phyloP scores from a whole-genome alignment of 2,113 vertebrate genomes.

The Cephalopholis sonnerati region DNA sequence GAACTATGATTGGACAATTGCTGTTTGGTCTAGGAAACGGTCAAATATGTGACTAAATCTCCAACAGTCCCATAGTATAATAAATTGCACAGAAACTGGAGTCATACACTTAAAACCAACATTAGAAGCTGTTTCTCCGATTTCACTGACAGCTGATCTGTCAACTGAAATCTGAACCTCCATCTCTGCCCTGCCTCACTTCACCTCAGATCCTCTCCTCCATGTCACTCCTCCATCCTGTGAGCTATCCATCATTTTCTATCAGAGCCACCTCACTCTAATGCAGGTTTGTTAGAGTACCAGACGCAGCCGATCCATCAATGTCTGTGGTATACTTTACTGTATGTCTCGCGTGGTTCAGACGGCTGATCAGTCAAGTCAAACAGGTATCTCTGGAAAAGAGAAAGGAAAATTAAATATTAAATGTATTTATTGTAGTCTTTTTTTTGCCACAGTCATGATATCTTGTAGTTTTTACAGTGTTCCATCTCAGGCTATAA shows the following conservation, averaged over 20 bases:
- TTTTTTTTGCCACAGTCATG: neutral
- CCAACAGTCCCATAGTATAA: too few relatives aligned
- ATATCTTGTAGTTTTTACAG: too few relatives aligned
- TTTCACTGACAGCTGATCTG: slow-evolving; percentile 25
- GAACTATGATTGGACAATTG: neutral
- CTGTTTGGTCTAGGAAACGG: neutral
- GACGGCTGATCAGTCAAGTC: slow-evolving; percentile 2
- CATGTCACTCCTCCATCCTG: slow-evolving; percentile 32
- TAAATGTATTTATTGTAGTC: neutral
- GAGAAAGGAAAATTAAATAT: neutral
- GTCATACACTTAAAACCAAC: neutral
- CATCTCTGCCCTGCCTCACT: slow-evolving; percentile 35
- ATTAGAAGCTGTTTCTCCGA: neutral
- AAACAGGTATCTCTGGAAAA: neutral
- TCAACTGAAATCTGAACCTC: slow-evolving; percentile 42
- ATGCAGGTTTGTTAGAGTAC: slow-evolving; percentile 38
- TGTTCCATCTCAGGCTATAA: neutral
- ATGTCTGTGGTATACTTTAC: slow-evolving; percentile 19
- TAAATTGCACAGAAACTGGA: neutral
- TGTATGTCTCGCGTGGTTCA: neutral
- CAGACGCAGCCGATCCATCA: slow-evolving; percentile 53
- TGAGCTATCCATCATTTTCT: slow-evolving; percentile 57
- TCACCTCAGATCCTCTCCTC: slow-evolving; percentile 50
- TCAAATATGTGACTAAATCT: neutral
- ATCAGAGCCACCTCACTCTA: slow-evolving; percentile 17